A percentile compares a stretch with the other conserved stretches of the same genome.
Conservation (phyloP, 1,140 invertebrate species). For the Eupristina koningsbergeri region DNA sequence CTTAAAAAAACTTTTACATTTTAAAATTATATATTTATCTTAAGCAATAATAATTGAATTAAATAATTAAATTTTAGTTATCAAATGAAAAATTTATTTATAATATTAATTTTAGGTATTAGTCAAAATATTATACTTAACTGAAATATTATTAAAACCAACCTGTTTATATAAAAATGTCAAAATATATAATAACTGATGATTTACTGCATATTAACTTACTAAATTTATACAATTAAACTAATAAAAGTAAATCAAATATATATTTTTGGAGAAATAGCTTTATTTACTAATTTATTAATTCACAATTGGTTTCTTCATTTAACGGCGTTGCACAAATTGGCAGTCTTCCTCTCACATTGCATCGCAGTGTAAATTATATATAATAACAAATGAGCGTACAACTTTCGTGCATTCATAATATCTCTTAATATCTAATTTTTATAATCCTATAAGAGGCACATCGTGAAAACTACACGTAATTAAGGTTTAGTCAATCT, state of each 20-base stretch:
- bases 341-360: constrained; percentile 67
- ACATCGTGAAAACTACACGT: constrained; percentile 60
- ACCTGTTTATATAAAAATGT: neutral
- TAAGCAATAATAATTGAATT: no score
- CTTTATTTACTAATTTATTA: constrained; percentile 54
- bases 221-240: neutral
- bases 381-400: constrained; percentile 60
- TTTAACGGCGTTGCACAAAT: constrained; percentile 55
- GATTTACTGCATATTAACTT: neutral
- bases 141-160: no score
- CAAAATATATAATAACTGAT: neutral
- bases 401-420: constrained; percentile 42
- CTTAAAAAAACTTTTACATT: no score
- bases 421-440: constrained; percentile 48
- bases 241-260: neutral
- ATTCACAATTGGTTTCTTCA: constrained; percentile 50
- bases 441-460: constrained; percentile 61
- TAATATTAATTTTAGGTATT: no score
- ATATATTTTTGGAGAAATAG: constrained; percentile 48
- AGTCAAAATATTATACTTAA: no score
- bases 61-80: no score
- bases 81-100: no score
- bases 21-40: no score
- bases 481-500: constrained; percentile 45
- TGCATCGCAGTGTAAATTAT: constrained; percentile 47